These are phyloP conservation scores for Pollachius pollachius DNA, from an alignment of 2,113 vertebrate genomes.

Conservation along the genomic window DNA sequence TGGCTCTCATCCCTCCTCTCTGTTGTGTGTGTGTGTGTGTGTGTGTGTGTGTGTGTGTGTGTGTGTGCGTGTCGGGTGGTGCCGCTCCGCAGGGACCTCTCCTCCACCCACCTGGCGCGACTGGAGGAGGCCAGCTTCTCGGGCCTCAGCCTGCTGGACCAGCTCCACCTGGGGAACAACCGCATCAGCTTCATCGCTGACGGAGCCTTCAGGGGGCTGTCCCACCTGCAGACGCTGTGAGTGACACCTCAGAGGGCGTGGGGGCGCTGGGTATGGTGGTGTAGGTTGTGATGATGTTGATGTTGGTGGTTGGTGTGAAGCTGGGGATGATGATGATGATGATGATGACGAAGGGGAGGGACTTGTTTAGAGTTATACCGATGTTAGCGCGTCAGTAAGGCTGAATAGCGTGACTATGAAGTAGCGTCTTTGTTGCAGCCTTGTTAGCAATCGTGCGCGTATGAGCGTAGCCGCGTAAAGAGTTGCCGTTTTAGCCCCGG, in stretches of 20 bases:
- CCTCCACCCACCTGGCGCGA: conserved; percentile 86
- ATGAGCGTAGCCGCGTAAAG: no score
- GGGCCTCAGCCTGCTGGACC: conserved; percentile 84
- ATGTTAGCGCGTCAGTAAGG: no score
- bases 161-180: conserved; percentile 88
- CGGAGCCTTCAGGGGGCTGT: conserved; percentile 90
- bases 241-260: conserved; percentile 32
- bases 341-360: no score
- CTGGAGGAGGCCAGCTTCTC: conserved; percentile 92
- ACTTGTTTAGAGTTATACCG: no score
- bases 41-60: neutral
- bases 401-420: no score
- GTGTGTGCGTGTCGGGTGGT: neutral
- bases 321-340: no score
- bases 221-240: conserved; percentile 88
- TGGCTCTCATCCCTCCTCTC: neutral
- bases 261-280: no score
- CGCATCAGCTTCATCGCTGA: conserved; percentile 92
- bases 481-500: no score
- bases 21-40: neutral
- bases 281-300: no score
- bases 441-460: no score
- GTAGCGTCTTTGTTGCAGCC: no score
- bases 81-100: conserved; percentile 79
- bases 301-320: no score